phyloP scores from a whole-genome alignment of 53 echinoderm and acorn worm genomes.

The Hippasteria phrygiana region DNA sequence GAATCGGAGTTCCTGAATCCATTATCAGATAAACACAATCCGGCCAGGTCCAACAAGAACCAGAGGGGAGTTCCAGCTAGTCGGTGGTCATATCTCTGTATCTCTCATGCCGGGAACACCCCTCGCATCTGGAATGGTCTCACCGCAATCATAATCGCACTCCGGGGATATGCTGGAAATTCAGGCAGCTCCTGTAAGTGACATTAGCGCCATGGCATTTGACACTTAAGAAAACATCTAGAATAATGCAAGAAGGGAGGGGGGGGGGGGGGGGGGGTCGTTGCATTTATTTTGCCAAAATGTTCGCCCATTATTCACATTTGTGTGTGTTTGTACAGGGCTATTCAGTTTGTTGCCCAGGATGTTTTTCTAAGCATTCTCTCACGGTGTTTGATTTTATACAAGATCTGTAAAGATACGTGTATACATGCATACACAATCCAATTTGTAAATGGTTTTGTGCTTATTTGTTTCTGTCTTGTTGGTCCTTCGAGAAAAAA shows the following conservation, averaged over 20 bases:
- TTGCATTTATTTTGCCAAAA: slow-evolving; percentile 21
- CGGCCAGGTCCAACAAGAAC: not conserved
- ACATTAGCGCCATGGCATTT: slow-evolving; percentile 17
- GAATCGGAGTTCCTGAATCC: not conserved
- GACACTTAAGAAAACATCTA: slow-evolving; percentile 23
- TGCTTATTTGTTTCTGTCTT: no score
- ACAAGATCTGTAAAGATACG: not conserved
- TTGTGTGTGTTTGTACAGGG: not conserved
- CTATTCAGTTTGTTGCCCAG: not conserved
- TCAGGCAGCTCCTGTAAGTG: slow-evolving; percentile 24
- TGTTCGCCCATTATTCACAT: not conserved
- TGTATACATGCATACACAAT: no score
- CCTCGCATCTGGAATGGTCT: slow-evolving; percentile 3
- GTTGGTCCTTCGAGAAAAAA: no score
- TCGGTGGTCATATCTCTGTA: not conserved
- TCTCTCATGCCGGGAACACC: not conserved
- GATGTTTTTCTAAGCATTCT: not conserved
- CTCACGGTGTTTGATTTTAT: no score
- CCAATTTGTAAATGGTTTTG: no score
- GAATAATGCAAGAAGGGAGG: not conserved
- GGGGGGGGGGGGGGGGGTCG: not conserved
- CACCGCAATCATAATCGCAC: slow-evolving; percentile 4
- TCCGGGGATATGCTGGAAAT: slow-evolving; percentile 13
- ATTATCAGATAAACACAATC: not conserved
- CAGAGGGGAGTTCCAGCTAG: not conserved